Percentiles rank a stretch among this genome's conserved stretches.
phyloP scores from a whole-genome alignment of 2,113 vertebrate genomes.

The Pampusana beccarii region DNA sequence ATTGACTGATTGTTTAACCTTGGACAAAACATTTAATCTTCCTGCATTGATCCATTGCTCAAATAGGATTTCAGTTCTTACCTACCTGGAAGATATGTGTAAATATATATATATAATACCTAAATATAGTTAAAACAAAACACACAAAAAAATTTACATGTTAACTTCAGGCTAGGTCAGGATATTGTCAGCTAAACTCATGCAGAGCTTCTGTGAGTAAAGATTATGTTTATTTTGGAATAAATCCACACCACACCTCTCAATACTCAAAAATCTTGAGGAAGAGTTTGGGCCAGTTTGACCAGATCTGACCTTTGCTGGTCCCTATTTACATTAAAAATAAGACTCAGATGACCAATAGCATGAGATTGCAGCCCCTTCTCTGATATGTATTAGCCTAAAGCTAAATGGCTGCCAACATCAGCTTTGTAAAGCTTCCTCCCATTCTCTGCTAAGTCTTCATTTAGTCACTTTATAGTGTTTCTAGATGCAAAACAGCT shows the following conservation, averaged over 20 bases:
- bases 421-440: not conserved
- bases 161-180: not conserved
- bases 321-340: not conserved
- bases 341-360: not conserved
- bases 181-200: not conserved
- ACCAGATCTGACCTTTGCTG: not conserved
- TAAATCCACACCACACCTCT: not conserved
- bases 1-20: not conserved
- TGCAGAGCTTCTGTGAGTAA: not conserved
- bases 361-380: not conserved
- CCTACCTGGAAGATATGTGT: not conserved
- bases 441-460: not conserved
- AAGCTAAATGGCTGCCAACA: not conserved
- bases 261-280: not conserved
- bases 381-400: not conserved
- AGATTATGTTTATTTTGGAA: not conserved
- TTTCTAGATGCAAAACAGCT: conserved; percentile 6
- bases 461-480: conserved; percentile 20
- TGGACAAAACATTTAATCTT: not conserved
- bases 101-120: not conserved
- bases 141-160: not conserved
- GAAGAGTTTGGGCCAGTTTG: not conserved
- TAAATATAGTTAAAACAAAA: not conserved
- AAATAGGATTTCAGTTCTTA: not conserved
- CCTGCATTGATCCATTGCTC: not conserved